Base-by-base conservation (phyloP, 53 echinoderm and acorn worm genomes). In the Holothuria leucospilota region DNA sequence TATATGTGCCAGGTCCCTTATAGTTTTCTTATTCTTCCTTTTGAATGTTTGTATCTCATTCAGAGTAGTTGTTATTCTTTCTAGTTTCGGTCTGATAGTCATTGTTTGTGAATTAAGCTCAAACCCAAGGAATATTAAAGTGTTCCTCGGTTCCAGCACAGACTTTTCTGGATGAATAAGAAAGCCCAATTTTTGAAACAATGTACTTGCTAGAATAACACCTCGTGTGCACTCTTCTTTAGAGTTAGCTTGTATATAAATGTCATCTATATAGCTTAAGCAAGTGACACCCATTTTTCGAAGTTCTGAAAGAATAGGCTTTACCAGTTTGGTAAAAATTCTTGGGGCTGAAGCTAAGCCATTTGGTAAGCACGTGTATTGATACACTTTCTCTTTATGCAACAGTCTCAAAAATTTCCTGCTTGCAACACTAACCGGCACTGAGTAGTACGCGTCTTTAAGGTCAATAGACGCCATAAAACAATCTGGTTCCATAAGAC, bases 221-320 rank as follows among this genome's bases (percentile, higher is more conserved):
- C 13, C 60, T 59, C 13, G 60, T 59, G 60, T 78, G 27, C 79
- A 78, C 27, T 74, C 75, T 34, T 74, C 41, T 39, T 74, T 39
- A 16, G 75, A 16, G 8, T 74, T 29, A 13, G 75, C 79, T 56
- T 78, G 79, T 11, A 71, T 71, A 40, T 38, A 71, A 71, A 71
- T 71, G 21, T 58, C 79, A 78, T 78, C 79, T 51, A 78, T 78
- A 58, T 78, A 78, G 23, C 79, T 56, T 25, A 78, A 53, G 29
- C 79, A 78, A 12, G 1, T 0, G 53, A 52, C 1, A 18, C 79
- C n/a, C n/a, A n/a, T n/a, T n/a, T n/a, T n/a, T n/a, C n/a, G n/a
- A n/a, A n/a, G n/a, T n/a, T n/a, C n/a, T 53, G 79, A 52, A 27
- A 78, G 79, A 14, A 52, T 58, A 78, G 79, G 79, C 53, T 78